A percentile compares a stretch with the other conserved stretches of the same genome.
Conservation (phyloP, 2,113 vertebrate species). For the Spheniscus mendiculus region DNA sequence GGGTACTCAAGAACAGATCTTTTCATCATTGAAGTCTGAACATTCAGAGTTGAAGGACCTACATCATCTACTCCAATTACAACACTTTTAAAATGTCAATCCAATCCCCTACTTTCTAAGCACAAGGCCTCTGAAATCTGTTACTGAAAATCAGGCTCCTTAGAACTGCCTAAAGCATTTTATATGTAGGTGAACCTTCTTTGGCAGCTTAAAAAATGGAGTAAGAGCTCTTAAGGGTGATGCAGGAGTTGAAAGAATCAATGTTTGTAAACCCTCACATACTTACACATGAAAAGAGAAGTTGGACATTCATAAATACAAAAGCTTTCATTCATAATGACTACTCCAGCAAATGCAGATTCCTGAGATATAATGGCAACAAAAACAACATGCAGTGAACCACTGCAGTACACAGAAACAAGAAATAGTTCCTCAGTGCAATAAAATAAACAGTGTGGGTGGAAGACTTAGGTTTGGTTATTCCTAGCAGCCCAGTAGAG, state of each 20-base stretch:
- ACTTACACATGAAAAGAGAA: neutral
- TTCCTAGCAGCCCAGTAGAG: neutral
- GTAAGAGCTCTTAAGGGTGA: neutral
- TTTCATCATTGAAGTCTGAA: neutral
- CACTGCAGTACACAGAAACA: neutral
- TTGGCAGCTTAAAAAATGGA: neutral
- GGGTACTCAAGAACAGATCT: neutral
- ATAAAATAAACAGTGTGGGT: neutral
- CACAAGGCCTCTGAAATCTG: slow-evolving; percentile 5
- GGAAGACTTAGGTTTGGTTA: neutral
- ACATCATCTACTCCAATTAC: neutral
- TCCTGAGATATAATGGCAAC: neutral
- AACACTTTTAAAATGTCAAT: neutral
- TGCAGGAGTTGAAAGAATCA: neutral
- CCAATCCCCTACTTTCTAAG: neutral
- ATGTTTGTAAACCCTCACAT: neutral
- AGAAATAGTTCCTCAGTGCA: neutral
- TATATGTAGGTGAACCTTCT: neutral
- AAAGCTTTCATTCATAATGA: neutral
- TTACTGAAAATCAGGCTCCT: slow-evolving; percentile 4
- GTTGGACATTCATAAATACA: neutral
- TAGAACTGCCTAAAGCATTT: slow-evolving; percentile 2
- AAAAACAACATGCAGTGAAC: neutral
- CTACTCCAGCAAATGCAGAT: neutral
- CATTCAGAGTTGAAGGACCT: slow-evolving; percentile 27